Evolutionary conservation across 2,888 invertebrate genomes (phyloP).

Genomic region (Dorcus hopei): DNA sequence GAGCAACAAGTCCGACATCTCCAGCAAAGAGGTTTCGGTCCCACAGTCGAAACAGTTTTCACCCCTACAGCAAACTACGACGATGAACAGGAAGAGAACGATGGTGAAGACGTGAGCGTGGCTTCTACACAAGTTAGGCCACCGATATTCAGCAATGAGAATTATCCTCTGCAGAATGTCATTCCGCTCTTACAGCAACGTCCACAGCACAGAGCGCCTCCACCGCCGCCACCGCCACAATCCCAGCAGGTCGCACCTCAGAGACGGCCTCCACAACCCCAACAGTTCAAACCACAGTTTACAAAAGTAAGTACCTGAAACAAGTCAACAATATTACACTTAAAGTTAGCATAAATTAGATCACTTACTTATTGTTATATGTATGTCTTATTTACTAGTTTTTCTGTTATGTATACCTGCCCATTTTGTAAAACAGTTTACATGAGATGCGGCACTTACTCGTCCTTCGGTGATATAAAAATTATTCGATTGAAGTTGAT

Average conservation of each 20-base stretch:
- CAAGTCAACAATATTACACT: not conserved
- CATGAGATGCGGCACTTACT: no score
- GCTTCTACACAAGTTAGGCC: constrained; percentile 28
- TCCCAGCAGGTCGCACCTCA: constrained; percentile 14
- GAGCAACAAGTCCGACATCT: constrained; percentile 24
- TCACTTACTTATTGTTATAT: no score
- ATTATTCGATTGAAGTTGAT: no score
- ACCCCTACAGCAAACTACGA: constrained; percentile 19
- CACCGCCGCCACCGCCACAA: constrained; percentile 14
- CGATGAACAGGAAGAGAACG: constrained; percentile 21
- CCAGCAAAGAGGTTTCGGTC: constrained; percentile 30
- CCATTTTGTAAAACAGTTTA: no score
- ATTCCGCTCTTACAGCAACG: constrained; percentile 31
- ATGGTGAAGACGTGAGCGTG: constrained; percentile 19
- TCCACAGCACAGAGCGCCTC: constrained; percentile 23
- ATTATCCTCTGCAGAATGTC: constrained; percentile 31
- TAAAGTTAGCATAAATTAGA: not conserved
- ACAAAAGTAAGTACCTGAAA: constrained; percentile 6
- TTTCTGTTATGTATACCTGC: no score
- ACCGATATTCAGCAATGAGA: constrained; percentile 29
- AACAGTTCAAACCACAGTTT: constrained; percentile 18
- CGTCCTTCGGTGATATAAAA: no score
- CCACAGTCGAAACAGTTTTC: constrained; percentile 22
- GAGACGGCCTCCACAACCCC: constrained; percentile 7
- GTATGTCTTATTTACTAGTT: no score